Conservation (phyloP, 2,888 invertebrate genomes). For the Villa cingulata region DNA sequence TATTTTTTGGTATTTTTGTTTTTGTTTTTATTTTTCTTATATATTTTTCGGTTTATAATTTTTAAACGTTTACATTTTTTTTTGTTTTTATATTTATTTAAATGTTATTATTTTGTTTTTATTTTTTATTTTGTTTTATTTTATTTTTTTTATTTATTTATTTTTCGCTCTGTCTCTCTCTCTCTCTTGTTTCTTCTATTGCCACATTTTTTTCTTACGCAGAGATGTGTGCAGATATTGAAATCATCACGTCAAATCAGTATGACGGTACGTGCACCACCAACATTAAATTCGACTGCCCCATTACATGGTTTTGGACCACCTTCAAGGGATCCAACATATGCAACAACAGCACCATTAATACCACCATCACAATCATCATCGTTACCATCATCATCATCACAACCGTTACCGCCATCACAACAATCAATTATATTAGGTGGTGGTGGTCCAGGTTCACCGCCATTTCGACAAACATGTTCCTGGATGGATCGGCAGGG, state of each 20-base stretch:
- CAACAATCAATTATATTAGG: slow-evolving; percentile 12
- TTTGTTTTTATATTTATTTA: not conserved
- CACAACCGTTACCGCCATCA: slow-evolving; percentile 18
- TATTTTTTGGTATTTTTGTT: slow-evolving; percentile 2
- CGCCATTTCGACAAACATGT: slow-evolving; percentile 58
- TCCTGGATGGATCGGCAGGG: slow-evolving; percentile 92
- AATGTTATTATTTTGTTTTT: slow-evolving; percentile 2
- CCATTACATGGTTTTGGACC: slow-evolving; percentile 43
- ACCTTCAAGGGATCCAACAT: slow-evolving; percentile 35
- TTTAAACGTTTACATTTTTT: not conserved
- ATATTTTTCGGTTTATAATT: too few relatives aligned
- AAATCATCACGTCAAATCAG: slow-evolving; percentile 77
- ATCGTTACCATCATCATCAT: slow-evolving; percentile 12
- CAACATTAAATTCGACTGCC: slow-evolving; percentile 46
- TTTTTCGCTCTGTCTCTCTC: slow-evolving; percentile 28
- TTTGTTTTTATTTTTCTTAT: not conserved
- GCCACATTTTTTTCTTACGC: slow-evolving; percentile 37
- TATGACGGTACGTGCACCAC: slow-evolving; percentile 77
- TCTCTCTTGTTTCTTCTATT: slow-evolving; percentile 36
- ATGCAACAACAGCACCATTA: slow-evolving; percentile 28
- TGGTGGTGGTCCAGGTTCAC: slow-evolving; percentile 37
- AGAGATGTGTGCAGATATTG: slow-evolving; percentile 59
- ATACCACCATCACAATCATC: slow-evolving; percentile 26
- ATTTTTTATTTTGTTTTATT: slow-evolving; percentile 20
- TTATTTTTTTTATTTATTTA: slow-evolving; percentile 17